Conservation (phyloP, 2,888 invertebrate genomes). For the Dusona sp. region DNA sequence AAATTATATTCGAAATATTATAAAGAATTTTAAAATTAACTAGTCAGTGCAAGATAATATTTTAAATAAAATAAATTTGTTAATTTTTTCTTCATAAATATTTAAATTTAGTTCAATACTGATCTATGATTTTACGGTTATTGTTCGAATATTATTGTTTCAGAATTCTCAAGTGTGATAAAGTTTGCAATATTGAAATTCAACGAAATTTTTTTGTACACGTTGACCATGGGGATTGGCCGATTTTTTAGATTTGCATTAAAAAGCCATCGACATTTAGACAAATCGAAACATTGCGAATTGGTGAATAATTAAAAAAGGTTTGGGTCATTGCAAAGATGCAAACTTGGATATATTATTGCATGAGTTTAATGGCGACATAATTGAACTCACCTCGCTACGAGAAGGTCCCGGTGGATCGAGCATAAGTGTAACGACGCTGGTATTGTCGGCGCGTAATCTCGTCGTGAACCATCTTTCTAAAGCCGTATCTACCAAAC, state of each 20-base stretch:
- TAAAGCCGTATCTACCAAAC: constrained; percentile 93
- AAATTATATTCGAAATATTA: too few relatives aligned
- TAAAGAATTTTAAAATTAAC: too few relatives aligned
- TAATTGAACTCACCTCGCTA: constrained; percentile 86
- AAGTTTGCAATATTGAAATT: neutral
- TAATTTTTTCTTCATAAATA: neutral
- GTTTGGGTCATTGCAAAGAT: neutral
- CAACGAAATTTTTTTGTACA: neutral
- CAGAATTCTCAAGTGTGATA: neutral
- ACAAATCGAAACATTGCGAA: neutral
- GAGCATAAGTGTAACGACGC: constrained; percentile 95
- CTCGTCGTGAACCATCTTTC: constrained; percentile 94
- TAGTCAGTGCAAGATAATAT: too few relatives aligned
- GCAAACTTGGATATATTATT: neutral
- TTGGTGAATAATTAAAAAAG: neutral
- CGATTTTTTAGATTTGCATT: neutral
- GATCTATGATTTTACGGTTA: neutral
- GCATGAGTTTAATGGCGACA: neutral
- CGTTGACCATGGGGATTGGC: neutral
- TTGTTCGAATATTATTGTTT: neutral
- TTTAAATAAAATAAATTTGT: too few relatives aligned
- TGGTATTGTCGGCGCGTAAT: constrained; percentile 98
- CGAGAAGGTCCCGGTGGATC: constrained; percentile 95
- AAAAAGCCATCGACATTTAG: neutral
- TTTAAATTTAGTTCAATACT: neutral